Evolutionary conservation across 2,888 invertebrate genomes (phyloP), one percentile per base, ranked within the genome.

Genomic region (Spatulosminthurus flaviceps): DNA sequence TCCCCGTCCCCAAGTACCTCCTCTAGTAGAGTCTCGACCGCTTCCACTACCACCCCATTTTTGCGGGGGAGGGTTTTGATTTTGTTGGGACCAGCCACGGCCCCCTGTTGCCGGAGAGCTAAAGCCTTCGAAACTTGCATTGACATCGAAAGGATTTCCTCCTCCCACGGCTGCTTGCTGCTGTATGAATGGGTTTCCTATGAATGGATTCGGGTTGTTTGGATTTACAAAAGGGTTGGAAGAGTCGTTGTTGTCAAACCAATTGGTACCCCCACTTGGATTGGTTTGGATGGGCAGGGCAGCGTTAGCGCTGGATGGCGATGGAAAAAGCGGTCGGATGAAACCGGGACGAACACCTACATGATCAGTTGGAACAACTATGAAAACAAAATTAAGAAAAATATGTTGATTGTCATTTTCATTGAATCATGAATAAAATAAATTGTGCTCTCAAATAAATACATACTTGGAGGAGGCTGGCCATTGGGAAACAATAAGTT

Each of bases 61-160:
- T 60, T 75, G 75, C 26, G 74, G 73, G 19, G 51, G 60, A 13
- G n/a, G 19, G 9, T 41, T 7, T 13, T 41, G 41, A 9, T 41
- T 7, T 5, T 67, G 74, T 22, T 76, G 79, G 24, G 60, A n/a
- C 1, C 73, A n/a, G 34, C 22, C 73, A 11, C 73, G 19, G 61
- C 24, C 69, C 21, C n/a, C 60, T 28, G 19, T 41, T 28, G 16
- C 72, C 1, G 51, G 71, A n/a, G 28, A 26, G 13, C 16, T 64
- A 43, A 77, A 16, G 66, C 79, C n/a, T 73, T 77, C 77, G 24
- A 69, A 70, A 42, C 69, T 69, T 26, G 69, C 24, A 51, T 77
- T 77, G 29, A 85, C 80, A 28, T 85, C 85, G 80, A 85, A 85
- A 13, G 85, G 85, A 81, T 85, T 85, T 28, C 82, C 83, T 24